phyloP scores from a whole-genome alignment of 2,113 vertebrate species.

The Bettongia penicillata region DNA sequence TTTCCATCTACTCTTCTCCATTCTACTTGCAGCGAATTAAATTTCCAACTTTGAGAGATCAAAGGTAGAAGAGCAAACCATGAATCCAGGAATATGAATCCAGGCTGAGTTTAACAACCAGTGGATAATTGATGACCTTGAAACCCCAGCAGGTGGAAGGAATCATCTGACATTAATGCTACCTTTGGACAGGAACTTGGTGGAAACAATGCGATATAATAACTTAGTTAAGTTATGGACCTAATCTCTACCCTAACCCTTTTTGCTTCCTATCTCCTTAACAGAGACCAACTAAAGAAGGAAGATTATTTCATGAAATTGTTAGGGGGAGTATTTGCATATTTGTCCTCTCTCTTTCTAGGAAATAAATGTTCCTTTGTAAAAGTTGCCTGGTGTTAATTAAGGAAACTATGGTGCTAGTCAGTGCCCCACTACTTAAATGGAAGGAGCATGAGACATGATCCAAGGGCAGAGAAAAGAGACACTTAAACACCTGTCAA shows the following conservation, averaged over 20 bases:
- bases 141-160: background rate
- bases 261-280: background rate
- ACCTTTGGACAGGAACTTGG: background rate
- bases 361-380: background rate
- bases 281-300: background rate
- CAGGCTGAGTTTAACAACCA: background rate
- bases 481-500: background rate
- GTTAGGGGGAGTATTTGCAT: background rate
- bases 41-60: background rate
- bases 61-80: background rate
- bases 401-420: background rate
- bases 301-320: background rate
- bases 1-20: background rate
- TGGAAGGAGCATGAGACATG: background rate
- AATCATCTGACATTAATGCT: background rate
- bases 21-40: background rate
- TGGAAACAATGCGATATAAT: background rate
- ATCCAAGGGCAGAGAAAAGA: background rate
- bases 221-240: background rate
- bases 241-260: background rate
- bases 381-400: background rate
- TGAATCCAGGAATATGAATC: background rate
- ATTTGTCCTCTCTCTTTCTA: background rate
- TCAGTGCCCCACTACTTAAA: background rate
- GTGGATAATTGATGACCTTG: background rate